Evolutionary conservation across 2,113 vertebrate genomes (phyloP).

Genomic region (Lates calcarifer): DNA sequence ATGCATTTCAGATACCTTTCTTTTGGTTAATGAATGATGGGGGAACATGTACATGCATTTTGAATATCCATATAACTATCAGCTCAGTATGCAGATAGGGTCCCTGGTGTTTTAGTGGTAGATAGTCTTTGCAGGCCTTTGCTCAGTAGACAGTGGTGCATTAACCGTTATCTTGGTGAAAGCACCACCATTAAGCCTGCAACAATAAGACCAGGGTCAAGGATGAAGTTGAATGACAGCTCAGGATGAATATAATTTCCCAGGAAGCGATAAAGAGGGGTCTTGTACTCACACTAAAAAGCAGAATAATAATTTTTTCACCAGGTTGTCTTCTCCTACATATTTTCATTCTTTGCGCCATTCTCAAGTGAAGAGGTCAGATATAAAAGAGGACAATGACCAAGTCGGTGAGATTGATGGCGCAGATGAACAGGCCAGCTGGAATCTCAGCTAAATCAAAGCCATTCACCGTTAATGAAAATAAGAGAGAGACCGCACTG

Average conservation of each 20-base stretch:
- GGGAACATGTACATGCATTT: constrained; percentile 58
- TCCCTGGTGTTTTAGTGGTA: constrained; percentile 68
- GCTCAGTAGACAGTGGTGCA: constrained; percentile 68
- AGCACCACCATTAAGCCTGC: constrained; percentile 77
- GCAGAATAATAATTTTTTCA: constrained; percentile 74
- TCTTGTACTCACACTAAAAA: constrained; percentile 76
- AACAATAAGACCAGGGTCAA: constrained; percentile 80
- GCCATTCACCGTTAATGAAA: constrained; percentile 83
- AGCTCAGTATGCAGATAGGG: constrained; percentile 70
- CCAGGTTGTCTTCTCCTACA: constrained; percentile 67
- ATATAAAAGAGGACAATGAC: constrained; percentile 80
- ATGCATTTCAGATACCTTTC: constrained; percentile 59
- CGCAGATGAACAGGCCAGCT: constrained; percentile 60
- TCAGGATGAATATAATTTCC: constrained; percentile 79
- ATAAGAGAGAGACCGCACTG: constrained; percentile 78
- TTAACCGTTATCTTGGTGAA: constrained; percentile 77
- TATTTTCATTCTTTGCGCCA: constrained; percentile 76
- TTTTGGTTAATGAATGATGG: constrained; percentile 63
- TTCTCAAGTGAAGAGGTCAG: constrained; percentile 79
- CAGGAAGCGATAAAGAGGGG: constrained; percentile 76
- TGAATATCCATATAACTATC: constrained; percentile 69
- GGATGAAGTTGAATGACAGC: constrained; percentile 85
- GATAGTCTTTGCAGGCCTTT: constrained; percentile 67
- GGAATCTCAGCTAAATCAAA: constrained; percentile 82
- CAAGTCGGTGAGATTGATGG: constrained; percentile 79